phyloP scores from a whole-genome alignment of 2,797 vertebrate species.

The Lateolabrax maculatus region DNA sequence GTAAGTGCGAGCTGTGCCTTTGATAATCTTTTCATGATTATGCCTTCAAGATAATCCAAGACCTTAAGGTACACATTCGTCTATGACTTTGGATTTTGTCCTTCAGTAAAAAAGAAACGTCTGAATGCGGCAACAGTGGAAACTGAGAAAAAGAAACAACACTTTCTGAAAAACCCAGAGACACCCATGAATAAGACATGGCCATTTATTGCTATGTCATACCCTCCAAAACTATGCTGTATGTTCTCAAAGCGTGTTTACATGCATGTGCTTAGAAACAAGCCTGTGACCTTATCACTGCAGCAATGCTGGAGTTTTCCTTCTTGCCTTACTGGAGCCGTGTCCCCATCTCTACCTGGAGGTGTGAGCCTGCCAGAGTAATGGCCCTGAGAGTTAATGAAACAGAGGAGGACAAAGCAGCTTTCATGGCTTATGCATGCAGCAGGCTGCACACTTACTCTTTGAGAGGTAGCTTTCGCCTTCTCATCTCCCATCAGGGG shows the following conservation, averaged over 20 bases:
- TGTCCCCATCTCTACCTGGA: constrained; percentile 32
- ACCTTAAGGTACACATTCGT: constrained; percentile 18
- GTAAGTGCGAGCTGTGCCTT: constrained; percentile 3
- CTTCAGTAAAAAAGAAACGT: neutral
- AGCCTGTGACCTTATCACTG: constrained; percentile 14
- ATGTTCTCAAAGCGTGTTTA: neutral
- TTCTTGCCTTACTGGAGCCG: neutral
- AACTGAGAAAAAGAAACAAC: neutral
- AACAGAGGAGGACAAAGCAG: constrained; percentile 76
- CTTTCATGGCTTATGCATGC: constrained; percentile 75
- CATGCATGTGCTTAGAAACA: neutral
- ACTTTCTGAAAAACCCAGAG: neutral
- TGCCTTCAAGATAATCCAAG: constrained; percentile 48
- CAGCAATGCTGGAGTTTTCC: constrained; percentile 12
- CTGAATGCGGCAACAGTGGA: neutral
- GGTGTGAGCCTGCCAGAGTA: constrained; percentile 48
- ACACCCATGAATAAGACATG: neutral
- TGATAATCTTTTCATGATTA: constrained; percentile 44
- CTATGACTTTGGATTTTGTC: constrained; percentile 53
- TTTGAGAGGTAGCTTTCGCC: constrained; percentile 70
- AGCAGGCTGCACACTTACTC: constrained; percentile 62
- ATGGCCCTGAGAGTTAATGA: constrained; percentile 49
- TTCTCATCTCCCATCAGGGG: constrained; percentile 72
- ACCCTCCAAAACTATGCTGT: neutral
- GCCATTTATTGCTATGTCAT: neutral